Conservation (phyloP, 2,888 invertebrate genomes). For the Drosophila maculinotata region DNA sequence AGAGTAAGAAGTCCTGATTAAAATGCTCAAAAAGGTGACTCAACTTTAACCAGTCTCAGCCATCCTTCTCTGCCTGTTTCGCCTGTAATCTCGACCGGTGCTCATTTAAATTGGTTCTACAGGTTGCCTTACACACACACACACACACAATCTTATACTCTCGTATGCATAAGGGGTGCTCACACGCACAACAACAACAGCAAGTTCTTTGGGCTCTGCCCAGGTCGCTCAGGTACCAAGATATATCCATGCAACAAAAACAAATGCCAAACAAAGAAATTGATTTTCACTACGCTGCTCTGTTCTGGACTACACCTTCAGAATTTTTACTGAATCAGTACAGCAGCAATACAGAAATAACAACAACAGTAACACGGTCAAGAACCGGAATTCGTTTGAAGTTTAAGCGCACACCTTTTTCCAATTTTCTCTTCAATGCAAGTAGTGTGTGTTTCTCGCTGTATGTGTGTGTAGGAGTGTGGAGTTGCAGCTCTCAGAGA, state of each 20-base stretch:
- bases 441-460: background rate
- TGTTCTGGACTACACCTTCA: conserved; percentile 49
- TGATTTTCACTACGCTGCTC: conserved; percentile 70
- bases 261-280: conserved; percentile 70
- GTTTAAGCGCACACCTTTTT: conserved; percentile 63
- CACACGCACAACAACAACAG: conserved; percentile 30
- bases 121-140: conserved; percentile 47
- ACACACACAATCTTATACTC: conserved; percentile 3
- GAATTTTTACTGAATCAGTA: conserved; percentile 73
- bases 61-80: conserved; percentile 28
- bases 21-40: background rate
- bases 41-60: background rate
- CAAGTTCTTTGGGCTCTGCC: conserved; percentile 23
- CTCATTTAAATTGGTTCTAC: conserved; percentile 73
- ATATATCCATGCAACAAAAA: conserved; percentile 35
- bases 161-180: conserved; percentile 29
- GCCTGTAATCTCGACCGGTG: conserved; percentile 38
- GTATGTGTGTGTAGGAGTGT: conserved; percentile 17
- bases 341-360: conserved; percentile 28
- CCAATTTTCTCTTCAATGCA: conserved; percentile 28
- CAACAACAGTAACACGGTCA: conserved; percentile 36
- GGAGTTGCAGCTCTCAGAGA: conserved; percentile 14
- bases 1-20: background rate
- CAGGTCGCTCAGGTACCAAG: conserved; percentile 53
- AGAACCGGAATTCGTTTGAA: conserved; percentile 77